phyloP scores from a whole-genome alignment of 2,888 invertebrate genomes.

The Craniophora ligustri region DNA sequence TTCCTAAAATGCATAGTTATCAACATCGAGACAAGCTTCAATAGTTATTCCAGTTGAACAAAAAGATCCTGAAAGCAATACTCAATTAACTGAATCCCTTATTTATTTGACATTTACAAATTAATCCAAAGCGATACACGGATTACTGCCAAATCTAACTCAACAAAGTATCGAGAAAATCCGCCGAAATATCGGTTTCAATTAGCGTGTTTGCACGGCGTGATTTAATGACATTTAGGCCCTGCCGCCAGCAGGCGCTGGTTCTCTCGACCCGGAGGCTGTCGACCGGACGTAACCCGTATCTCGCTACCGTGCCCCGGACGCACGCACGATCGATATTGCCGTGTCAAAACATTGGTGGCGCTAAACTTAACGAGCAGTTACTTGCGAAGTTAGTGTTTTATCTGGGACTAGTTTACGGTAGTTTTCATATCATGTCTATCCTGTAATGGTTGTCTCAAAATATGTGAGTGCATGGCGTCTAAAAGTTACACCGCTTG shows the following conservation, averaged over 20 bases:
- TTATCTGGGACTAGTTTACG: background rate
- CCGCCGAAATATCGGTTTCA: constrained; percentile 31
- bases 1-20: no score
- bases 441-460: background rate
- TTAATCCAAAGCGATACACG: constrained; percentile 23
- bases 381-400: constrained; percentile 8
- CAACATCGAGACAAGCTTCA: no score
- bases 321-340: constrained; percentile 37
- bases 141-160: constrained; percentile 15
- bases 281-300: constrained; percentile 46
- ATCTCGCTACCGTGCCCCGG: constrained; percentile 29
- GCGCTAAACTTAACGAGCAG: constrained; percentile 9
- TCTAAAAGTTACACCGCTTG: no score
- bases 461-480: background rate
- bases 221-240: constrained; percentile 16
- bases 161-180: constrained; percentile 14
- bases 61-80: constrained; percentile 1
- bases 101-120: constrained; percentile 23
- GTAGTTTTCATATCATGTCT: background rate
- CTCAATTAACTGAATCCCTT: constrained; percentile 7
- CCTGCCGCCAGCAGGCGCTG: constrained; percentile 2
- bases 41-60: background rate
- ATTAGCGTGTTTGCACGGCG: constrained; percentile 31
- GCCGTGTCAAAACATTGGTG: constrained; percentile 24
- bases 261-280: constrained; percentile 48